Base-by-base conservation (phyloP, 1,140 invertebrate genomes). In the Saxidomus purpurata region DNA sequence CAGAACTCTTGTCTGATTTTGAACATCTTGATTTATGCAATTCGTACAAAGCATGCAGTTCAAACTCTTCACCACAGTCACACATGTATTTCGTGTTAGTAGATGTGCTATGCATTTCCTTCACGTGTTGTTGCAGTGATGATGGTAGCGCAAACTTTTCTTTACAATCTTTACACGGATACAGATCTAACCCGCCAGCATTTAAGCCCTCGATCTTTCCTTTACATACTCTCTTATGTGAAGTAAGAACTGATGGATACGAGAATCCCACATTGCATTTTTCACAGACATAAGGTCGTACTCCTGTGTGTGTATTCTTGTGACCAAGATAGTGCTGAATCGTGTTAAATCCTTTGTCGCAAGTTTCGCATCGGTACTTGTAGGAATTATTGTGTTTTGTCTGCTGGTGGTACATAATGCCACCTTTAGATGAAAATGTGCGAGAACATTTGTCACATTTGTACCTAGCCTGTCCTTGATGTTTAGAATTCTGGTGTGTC, bases 361-460 rank as follows among this genome's bases (percentile, higher is more conserved):
- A 87, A 2, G 85, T 87, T 28, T 87, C 85, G 67, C 85, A 87
- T 49, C 49, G 40, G 38, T 87, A 87, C 40, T 87, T 87, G 36
- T 79, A 87, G 2, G 74, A 69, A 47, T 87, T 87, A n/a, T 87
- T 87, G 47, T 87, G 85, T n/a, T 79, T 87, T 3, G 85, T 87
- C 40, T 87, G 71, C 36, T 79, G 74, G 36, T 87, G 85, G 19
- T 87, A 87, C 28, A 61, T 47, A 31, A 87, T 79, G 9, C 85
- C 85, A 28, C 85, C 85, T 52, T 87, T 87, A 28, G 85, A 87
- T 15, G 85, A 79, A 43, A 87, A 87, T 22, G 71, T 79, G n/a
- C 85, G 49, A 0, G 74, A 38, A 61, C 85, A 87, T n/a, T 79
- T 79, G 38, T 87, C 85, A 79, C 85, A 87, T 40, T 79, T 79